These are phyloP conservation scores for Drosophila nigritarsus DNA, from an alignment of 2,888 invertebrate genomes.

Conservation along the genomic window DNA sequence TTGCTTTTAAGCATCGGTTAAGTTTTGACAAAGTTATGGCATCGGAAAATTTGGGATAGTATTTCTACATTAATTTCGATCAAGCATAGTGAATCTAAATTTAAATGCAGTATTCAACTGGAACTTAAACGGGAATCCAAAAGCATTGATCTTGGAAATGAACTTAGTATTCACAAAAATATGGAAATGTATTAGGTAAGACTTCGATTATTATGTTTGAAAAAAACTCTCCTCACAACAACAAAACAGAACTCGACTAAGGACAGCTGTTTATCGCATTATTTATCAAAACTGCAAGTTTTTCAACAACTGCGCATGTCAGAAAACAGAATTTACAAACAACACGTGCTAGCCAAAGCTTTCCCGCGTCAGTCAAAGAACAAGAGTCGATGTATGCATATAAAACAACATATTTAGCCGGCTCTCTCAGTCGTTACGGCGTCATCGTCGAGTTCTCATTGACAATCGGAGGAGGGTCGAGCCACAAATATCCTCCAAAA, in stretches of 20 bases:
- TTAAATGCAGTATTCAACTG: background rate
- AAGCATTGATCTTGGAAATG: background rate
- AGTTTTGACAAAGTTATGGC: background rate
- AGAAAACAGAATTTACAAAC: constrained; percentile 28
- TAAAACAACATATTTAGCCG: constrained; percentile 29
- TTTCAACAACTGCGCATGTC: constrained; percentile 44
- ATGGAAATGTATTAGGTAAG: background rate
- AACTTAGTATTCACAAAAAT: background rate
- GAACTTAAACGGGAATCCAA: background rate
- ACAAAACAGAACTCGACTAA: background rate
- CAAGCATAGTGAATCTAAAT: background rate
- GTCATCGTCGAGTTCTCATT: constrained; percentile 25
- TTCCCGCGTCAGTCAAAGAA: constrained; percentile 13
- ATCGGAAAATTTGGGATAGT: background rate
- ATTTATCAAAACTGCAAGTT: constrained; percentile 36
- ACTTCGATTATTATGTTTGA: background rate
- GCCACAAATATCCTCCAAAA: constrained; percentile 13
- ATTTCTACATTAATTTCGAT: background rate
- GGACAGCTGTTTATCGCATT: constrained; percentile 41
- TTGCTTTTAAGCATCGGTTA: background rate
- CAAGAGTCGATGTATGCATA: constrained; percentile 1
- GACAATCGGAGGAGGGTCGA: constrained; percentile 20
- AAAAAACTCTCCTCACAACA: background rate
- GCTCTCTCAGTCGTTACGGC: constrained; percentile 41
- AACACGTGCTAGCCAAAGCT: constrained; percentile 51